These are phyloP conservation scores for Creontiades dilutus DNA, from an alignment of 2,888 invertebrate species.

Conservation along the genomic window DNA sequence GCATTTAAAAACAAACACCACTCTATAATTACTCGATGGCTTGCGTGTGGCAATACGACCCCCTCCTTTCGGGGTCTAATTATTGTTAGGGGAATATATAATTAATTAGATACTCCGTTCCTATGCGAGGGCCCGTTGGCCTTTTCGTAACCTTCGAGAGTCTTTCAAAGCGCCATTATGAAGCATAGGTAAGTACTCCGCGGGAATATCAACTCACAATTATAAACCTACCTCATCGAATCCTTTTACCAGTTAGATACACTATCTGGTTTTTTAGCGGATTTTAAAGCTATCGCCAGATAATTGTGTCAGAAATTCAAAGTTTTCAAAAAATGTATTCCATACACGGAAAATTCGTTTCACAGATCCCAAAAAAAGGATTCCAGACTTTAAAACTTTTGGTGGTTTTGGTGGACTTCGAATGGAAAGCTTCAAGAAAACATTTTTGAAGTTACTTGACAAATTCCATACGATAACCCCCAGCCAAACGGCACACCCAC, in stretches of 20 bases:
- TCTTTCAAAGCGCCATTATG: constrained; percentile 57
- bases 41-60: constrained; percentile 62
- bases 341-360: too few relatives aligned
- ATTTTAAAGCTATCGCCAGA: too few relatives aligned
- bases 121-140: constrained; percentile 20
- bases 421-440: too few relatives aligned
- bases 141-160: constrained; percentile 34
- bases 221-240: constrained; percentile 60
- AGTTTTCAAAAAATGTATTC: too few relatives aligned
- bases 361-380: too few relatives aligned
- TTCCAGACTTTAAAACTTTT: too few relatives aligned
- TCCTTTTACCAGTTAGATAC: background rate
- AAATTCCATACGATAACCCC: too few relatives aligned
- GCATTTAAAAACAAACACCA: constrained; percentile 60
- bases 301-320: too few relatives aligned
- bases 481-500: too few relatives aligned
- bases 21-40: constrained; percentile 62
- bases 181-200: constrained; percentile 27
- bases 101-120: constrained; percentile 62
- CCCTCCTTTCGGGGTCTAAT: constrained; percentile 42
- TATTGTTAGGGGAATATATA: constrained; percentile 59
- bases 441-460: too few relatives aligned
- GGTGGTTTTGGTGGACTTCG: too few relatives aligned
- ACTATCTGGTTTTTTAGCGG: too few relatives aligned
- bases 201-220: constrained; percentile 47